These are phyloP conservation scores for Arrhamphus sclerolepis DNA, from an alignment of 2,797 vertebrate species.

Conservation along the genomic window DNA sequence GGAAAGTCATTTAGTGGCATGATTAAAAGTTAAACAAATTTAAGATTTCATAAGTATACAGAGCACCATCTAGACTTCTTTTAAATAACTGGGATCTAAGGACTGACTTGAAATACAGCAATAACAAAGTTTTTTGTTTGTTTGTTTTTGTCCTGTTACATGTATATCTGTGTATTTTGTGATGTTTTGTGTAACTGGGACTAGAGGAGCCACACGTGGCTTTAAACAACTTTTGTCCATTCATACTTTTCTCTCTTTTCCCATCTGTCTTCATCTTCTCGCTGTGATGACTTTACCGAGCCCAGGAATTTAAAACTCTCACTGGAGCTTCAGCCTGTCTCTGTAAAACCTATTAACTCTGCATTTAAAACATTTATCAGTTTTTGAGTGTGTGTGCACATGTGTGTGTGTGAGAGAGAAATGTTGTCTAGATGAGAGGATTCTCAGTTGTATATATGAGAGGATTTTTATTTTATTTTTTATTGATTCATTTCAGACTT, in stretches of 20 bases:
- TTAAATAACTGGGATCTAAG: too few species aligned
- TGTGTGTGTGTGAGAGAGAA: too few species aligned
- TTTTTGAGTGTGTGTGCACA: constrained; percentile 24
- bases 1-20: not conserved
- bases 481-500: too few species aligned
- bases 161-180: constrained; percentile 22
- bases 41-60: not conserved
- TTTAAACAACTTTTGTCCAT: constrained; percentile 42
- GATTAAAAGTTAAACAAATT: not conserved
- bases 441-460: too few species aligned
- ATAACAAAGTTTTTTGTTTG: too few species aligned
- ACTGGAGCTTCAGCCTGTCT: constrained; percentile 70
- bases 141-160: not conserved
- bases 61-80: too few species aligned
- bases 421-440: too few species aligned
- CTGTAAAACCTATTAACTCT: constrained; percentile 83
- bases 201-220: constrained; percentile 49
- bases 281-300: constrained; percentile 79
- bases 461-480: too few species aligned
- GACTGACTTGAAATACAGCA: too few species aligned
- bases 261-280: constrained; percentile 47
- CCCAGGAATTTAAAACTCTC: constrained; percentile 82
- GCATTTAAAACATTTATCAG: constrained; percentile 73
- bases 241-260: constrained; percentile 31
- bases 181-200: constrained; percentile 15